phyloP scores from a whole-genome alignment of 2,888 invertebrate species.

The Liodrosophila aerea region DNA sequence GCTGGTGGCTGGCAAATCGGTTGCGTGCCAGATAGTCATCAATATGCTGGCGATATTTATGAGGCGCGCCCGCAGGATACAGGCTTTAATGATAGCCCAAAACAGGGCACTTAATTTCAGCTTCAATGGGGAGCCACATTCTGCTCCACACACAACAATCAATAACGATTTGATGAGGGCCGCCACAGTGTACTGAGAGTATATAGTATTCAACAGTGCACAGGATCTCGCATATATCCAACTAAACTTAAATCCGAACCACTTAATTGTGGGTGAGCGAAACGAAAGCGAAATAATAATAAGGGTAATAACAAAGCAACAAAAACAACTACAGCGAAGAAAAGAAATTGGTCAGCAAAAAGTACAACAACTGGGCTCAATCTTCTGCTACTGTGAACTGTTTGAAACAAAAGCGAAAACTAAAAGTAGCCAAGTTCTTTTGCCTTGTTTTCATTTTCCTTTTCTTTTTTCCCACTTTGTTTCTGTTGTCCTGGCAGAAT shows the following conservation, averaged over 20 bases:
- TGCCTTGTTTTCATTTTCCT: slow-evolving; percentile 17
- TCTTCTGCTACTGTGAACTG: slow-evolving; percentile 6
- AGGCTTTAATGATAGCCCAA: slow-evolving; percentile 76
- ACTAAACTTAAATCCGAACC: slow-evolving; percentile 48
- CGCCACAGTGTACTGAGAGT: too few species aligned
- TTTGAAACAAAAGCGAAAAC: slow-evolving; percentile 55
- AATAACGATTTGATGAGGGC: slow-evolving; percentile 73
- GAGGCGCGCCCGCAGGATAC: slow-evolving; percentile 77
- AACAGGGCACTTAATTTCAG: slow-evolving; percentile 71
- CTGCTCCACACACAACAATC: slow-evolving; percentile 49
- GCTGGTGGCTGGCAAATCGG: slow-evolving; percentile 34
- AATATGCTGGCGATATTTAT: slow-evolving; percentile 77
- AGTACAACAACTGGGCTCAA: slow-evolving; percentile 1
- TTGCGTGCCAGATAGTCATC: slow-evolving; percentile 74
- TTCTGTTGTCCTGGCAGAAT: slow-evolving; percentile 49
- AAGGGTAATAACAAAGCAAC: slow-evolving; percentile 63
- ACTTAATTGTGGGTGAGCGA: slow-evolving; percentile 58
- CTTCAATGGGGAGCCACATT: slow-evolving; percentile 40
- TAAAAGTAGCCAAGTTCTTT: slow-evolving; percentile 59
- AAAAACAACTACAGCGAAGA: slow-evolving; percentile 3
- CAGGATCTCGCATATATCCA: slow-evolving; percentile 63
- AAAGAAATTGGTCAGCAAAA: slow-evolving; percentile 50
- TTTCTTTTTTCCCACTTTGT: slow-evolving; percentile 11
- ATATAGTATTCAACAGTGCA: too few species aligned
- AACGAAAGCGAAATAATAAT: slow-evolving; percentile 72